A percentile compares a stretch with the other conserved stretches of the same genome.
Conservation (phyloP, 1,140 invertebrate species). For the Eupristina koningsbergeri region DNA sequence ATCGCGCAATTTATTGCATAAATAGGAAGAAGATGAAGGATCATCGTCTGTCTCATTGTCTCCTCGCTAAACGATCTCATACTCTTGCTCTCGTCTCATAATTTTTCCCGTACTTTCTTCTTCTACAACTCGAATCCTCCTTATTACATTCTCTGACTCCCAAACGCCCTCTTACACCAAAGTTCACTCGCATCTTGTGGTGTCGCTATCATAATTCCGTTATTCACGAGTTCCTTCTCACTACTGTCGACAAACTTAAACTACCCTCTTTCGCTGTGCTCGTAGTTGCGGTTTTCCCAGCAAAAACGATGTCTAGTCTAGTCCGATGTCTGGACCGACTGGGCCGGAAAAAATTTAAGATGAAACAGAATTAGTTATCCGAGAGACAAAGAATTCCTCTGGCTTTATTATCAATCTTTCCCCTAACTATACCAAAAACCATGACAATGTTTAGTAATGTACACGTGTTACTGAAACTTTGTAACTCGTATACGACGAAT, state of each 20-base stretch:
- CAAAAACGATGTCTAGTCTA: neutral
- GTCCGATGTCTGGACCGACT: neutral
- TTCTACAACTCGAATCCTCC: slow-evolving; percentile 14
- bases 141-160: neutral
- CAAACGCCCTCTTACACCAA: slow-evolving; percentile 10
- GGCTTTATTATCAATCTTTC: neutral
- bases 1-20: slow-evolving; percentile 22
- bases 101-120: neutral
- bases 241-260: slow-evolving; percentile 20
- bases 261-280: neutral
- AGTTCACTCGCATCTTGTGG: slow-evolving; percentile 30
- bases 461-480: neutral
- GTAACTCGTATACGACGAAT: neutral
- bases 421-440: neutral
- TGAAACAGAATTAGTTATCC: neutral
- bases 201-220: slow-evolving; percentile 39
- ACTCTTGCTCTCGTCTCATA: slow-evolving; percentile 27
- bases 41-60: slow-evolving; percentile 16
- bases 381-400: neutral
- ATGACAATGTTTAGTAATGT: neutral
- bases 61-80: slow-evolving; percentile 8
- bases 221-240: slow-evolving; percentile 23
- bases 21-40: slow-evolving; percentile 20
- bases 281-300: neutral
- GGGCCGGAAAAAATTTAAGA: neutral